These are phyloP conservation scores for Telenomus remus DNA, from an alignment of 1,140 invertebrate genomes.

Conservation along the genomic window DNA sequence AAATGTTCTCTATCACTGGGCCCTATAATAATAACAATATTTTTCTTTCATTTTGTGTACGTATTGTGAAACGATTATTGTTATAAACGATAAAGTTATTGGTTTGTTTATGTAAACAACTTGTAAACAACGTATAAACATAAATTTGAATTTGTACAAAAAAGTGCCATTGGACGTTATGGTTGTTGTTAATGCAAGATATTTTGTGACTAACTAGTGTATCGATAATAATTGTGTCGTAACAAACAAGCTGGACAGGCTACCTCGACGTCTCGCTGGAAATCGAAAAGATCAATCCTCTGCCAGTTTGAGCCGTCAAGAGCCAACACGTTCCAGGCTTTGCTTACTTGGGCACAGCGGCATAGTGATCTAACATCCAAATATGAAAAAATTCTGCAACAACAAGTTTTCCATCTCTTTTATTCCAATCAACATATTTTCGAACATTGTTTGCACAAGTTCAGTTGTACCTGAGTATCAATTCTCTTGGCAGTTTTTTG, in stretches of 20 bases:
- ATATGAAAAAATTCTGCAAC: slow-evolving; percentile 94
- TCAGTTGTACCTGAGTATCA: slow-evolving; percentile 85
- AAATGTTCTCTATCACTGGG: slow-evolving; percentile 98
- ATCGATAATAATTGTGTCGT: slow-evolving; percentile 27
- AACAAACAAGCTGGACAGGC: slow-evolving; percentile 39
- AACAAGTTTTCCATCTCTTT: background rate
- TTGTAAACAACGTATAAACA: no score
- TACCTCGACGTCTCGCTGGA: slow-evolving; percentile 98
- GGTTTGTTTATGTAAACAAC: no score
- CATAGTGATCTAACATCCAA: slow-evolving; percentile 98
- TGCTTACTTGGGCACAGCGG: slow-evolving; percentile 97
- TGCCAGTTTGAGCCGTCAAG: slow-evolving; percentile 99
- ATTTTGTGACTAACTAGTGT: no score
- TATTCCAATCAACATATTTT: background rate
- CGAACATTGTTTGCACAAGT: no score
- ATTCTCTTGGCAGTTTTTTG: slow-evolving; percentile 96
- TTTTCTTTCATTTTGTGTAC: no score
- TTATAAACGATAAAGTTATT: no score
- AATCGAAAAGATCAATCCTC: slow-evolving; percentile 97
- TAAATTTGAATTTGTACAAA: no score
- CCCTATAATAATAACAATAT: slow-evolving; percentile 78
- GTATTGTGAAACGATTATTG: no score
- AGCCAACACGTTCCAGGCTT: slow-evolving; percentile 97
- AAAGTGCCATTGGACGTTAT: no score
- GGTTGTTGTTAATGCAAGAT: no score